phyloP scores from a whole-genome alignment of 1,140 invertebrate species.

The Leptopilina boulardi region DNA sequence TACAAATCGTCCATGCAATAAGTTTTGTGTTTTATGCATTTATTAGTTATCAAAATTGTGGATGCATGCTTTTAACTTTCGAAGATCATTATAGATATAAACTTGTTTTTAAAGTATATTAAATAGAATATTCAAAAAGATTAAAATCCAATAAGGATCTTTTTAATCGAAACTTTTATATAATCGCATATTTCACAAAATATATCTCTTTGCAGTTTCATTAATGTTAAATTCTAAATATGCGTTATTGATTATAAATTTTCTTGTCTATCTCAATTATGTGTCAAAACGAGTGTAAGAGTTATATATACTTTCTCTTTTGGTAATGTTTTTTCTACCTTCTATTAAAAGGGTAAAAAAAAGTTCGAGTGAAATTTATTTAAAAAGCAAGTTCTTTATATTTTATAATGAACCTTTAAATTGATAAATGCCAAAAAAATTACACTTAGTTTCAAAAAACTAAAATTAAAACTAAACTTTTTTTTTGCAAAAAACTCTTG shows the following conservation, averaged over 20 bases:
- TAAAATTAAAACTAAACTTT: no score
- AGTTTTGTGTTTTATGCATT: neutral
- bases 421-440: no score
- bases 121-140: neutral
- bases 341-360: no score
- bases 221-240: neutral
- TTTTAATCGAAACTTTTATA: no score
- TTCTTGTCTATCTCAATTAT: neutral
- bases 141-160: conserved; percentile 1
- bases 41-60: conserved; percentile 6
- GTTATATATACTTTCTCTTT: no score
- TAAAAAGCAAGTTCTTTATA: no score
- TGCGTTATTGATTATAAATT: neutral
- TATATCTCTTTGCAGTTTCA: neutral
- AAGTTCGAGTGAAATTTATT: no score
- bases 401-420: no score
- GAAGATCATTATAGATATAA: neutral
- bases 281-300: neutral
- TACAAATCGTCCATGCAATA: neutral
- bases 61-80: neutral
- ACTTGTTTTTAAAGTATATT: neutral
- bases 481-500: no score
- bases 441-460: no score
- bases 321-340: no score
- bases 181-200: neutral